Base-by-base conservation (phyloP, 2,888 invertebrate species). In the Xestia c-nigrum region DNA sequence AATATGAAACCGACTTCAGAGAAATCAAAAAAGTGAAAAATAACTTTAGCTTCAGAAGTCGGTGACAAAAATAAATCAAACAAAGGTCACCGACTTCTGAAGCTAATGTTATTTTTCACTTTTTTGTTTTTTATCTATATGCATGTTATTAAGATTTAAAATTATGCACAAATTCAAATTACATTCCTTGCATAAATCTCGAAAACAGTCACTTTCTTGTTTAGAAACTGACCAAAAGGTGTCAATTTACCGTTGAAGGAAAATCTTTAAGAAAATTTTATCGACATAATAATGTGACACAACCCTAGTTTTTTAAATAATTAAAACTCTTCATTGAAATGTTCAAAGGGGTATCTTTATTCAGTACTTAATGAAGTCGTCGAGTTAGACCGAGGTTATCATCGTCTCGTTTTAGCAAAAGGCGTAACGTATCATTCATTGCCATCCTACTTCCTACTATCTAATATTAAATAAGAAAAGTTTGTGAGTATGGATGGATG, bases 321-420 rank as follows among this genome's bases (percentile, higher is more conserved):
- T 75, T 64, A 75, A 75, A 82, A 66, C 21, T 74, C 55, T 76
- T 66, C 21, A 61, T 76, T 59, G 38, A 59, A 43, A 66, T 46
- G 40, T 31, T 76, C 31, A 61, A 82, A 70, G 66, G 59, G 67
- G n/a, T 81, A 52, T 40, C 69, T 76, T 69, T 52, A 81, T 47
- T 70, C 40, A 40, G 59, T 43, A 40, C 40, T n/a, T 59, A 81
- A 69, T 76, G 43, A 70, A 70, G 52, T 55, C 43, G 47, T 63
- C 16, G 14, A 40, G n/a, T 38, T 46, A 50, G 7, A 19, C 16
- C 24, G 12, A 64, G 19, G 57, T 78, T 57, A 64, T 40, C 47
- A 19, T 12, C 19, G 3, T 3, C n/a, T 38, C 5, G 24, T 19
- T 63, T 61, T 24, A 46, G 16, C 31, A 24, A 14, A 19, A 7